Evolutionary conservation across 2,113 vertebrate genomes (phyloP), one percentile per base, ranked within the genome.

Genomic region (Cervus canadensis): DNA sequence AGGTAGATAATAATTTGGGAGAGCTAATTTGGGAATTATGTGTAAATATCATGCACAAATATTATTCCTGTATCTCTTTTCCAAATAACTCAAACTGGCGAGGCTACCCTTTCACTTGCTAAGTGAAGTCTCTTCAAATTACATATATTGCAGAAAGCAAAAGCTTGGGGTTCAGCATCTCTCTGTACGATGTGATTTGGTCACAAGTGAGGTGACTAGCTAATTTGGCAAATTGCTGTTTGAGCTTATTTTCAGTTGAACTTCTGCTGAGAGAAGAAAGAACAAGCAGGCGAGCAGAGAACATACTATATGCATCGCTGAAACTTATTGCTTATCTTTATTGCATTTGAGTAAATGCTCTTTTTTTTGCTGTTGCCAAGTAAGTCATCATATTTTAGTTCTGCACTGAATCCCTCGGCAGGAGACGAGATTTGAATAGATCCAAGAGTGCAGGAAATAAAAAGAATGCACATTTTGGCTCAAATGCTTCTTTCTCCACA

Each of bases 351-450:
- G 98, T 98, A 98, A 98, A 97, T 98, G 97, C 97, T 98, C 54
- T 98, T 97, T 98, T 97, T 98, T 97, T 91, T 98, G 92, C 95
- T 96, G 91, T 90, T 98, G 98, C 98, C 98, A 98, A 98, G 95
- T 98, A 98, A 98, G 97, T 98, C 98, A 98, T 98, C 98, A 98
- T 98, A 98, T 98, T 98, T 98, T 98, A 98, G 97, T 98, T 98
- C 98, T 98, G 97, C 97, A 98, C 97, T 96, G 98, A 98, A 98
- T 97, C 97, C 87, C 92, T 95, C 86, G 0, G 97, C 97, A 97
- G 95, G 81, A 97, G 97, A 92, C 0, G 3, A 97, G 91, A 98
- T 98, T 54, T 97, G 97, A 98, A 98, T 95, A 97, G 93, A 98
- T 89, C 57, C 84, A 93, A 93, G 59, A 95, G 84, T 95, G 57